Evolutionary conservation across 2,113 vertebrate species (phyloP).

Genomic region (Ailuropoda melanoleuca): DNA sequence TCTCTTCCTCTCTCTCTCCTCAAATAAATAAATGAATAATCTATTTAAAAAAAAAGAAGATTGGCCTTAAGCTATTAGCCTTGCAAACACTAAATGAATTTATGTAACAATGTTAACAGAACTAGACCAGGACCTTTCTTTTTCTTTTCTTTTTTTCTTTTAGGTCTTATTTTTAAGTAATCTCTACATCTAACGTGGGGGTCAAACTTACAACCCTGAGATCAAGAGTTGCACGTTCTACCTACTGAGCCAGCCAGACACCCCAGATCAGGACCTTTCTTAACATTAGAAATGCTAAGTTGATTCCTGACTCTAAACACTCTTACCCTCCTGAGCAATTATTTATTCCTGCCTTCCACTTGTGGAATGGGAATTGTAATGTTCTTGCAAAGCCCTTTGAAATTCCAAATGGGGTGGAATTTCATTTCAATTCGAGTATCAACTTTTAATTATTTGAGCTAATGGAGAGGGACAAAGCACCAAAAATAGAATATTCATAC

Average conservation of each 20-base stretch:
- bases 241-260: not conserved
- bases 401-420: constrained; percentile 54
- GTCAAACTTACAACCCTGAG: not conserved
- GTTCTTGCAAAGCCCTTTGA: constrained; percentile 36
- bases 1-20: not conserved
- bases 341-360: not conserved
- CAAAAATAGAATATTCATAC: constrained; percentile 55
- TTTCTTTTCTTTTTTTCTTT: not conserved
- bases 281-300: not conserved
- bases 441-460: constrained; percentile 67
- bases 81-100: constrained; percentile 12
- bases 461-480: constrained; percentile 48
- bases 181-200: not conserved
- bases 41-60: not conserved
- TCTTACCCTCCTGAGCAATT: not conserved
- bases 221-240: not conserved
- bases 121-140: not conserved
- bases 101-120: not conserved
- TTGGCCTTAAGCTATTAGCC: not conserved
- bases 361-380: constrained; percentile 16
- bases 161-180: not conserved
- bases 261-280: not conserved
- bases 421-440: constrained; percentile 59
- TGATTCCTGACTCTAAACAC: not conserved
- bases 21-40: not conserved